phyloP scores from a whole-genome alignment of 2,888 invertebrate genomes.

The Eupithecia dodoneata region DNA sequence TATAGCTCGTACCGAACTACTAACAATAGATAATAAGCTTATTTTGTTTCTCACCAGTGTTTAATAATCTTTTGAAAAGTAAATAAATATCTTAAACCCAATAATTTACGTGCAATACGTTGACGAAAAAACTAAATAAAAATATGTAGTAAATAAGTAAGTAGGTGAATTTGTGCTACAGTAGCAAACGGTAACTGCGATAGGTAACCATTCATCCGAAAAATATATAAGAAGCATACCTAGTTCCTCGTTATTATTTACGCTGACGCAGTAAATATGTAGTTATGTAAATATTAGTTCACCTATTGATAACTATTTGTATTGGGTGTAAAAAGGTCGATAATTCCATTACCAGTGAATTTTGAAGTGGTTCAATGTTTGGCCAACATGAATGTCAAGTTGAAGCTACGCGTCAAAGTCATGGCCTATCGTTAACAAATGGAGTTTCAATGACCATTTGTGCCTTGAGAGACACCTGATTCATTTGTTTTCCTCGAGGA shows the following conservation, averaged over 20 bases:
- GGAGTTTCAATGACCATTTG: conserved; percentile 24
- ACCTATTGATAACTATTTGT: conserved; percentile 55
- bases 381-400: conserved; percentile 61
- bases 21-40: no score
- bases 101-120: no score
- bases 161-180: no score
- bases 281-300: conserved; percentile 4
- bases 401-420: conserved; percentile 54
- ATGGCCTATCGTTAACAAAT: conserved; percentile 41
- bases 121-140: no score
- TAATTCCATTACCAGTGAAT: conserved; percentile 61
- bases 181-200: no score
- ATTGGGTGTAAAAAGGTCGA: conserved; percentile 65
- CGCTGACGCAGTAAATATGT: conserved; percentile 3
- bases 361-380: conserved; percentile 62
- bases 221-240: background rate
- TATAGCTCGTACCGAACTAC: no score
- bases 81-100: no score
- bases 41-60: no score
- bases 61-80: no score
- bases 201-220: background rate
- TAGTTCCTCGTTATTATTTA: background rate
- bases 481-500: conserved; percentile 20
- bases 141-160: no score
- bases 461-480: conserved; percentile 27